Evolutionary conservation across 2,888 invertebrate species (phyloP), one percentile per base, ranked within the genome.

Genomic region (Lymantria dispar): DNA sequence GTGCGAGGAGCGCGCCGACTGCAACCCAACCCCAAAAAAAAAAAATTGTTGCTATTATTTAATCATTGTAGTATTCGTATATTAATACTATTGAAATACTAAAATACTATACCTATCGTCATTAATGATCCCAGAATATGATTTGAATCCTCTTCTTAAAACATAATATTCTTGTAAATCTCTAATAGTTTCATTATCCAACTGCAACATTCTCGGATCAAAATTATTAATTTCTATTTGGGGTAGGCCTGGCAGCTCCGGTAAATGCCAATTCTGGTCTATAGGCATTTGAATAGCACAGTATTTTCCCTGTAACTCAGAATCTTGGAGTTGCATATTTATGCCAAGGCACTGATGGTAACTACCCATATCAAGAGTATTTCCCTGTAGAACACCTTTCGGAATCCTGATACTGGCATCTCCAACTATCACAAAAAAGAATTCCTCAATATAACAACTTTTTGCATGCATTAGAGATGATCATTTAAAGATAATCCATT

Each of bases 321-420:
- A 58, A 11, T 61, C 59, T 36, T 54, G 49, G 7, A 52, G 37
- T 9, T 52, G 50, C 29, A 70, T 55, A 7, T 56, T 62, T 13
- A 81, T 73, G 3, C 58, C 67, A 7, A 81, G 56, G 39, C 82
- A 81, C 65, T 76, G 78, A 37, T 70, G 62, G 47, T 79, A 81
- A 60, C 73, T 78, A 7, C 80, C 81, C 45, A 76, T 47, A 22
- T 81, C 79, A 0, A 62, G n/a, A 0, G 58, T 56, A 42, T 80
- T 80, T 0, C 73, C 75, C 14, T 53, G 47, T 0, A 75, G 41
- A 1, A 80, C 43, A 1, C 77, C 75, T 41, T 65, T 57, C 3
- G 81, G 81, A n/a, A 69, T 45, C 54, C 74, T 64, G 8, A 74
- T 61, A 0, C 81, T 76, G 10, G 80, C 68, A 45, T 80, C 81